Evolutionary conservation across 2,888 invertebrate species (phyloP).

Genomic region (Ophion costatus): DNA sequence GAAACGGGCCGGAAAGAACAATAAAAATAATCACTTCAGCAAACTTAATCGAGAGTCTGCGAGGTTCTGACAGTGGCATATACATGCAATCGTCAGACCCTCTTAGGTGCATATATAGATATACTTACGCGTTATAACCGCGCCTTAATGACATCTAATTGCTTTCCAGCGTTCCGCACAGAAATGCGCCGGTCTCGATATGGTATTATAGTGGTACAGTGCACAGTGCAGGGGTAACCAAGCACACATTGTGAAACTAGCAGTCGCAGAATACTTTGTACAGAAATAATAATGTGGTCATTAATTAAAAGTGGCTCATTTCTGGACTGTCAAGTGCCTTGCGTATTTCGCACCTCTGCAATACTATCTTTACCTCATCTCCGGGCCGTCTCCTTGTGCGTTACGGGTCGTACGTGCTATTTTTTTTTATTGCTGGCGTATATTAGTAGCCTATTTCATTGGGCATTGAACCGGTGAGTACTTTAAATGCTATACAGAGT

Average conservation of each 20-base stretch:
- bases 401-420: not conserved
- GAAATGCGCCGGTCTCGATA: constrained; percentile 77
- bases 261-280: constrained; percentile 34
- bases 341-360: constrained; percentile 28
- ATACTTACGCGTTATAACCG: constrained; percentile 64
- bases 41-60: constrained; percentile 79
- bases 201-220: constrained; percentile 48
- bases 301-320: constrained; percentile 49
- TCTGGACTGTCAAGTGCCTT: constrained; percentile 38
- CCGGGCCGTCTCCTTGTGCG: not conserved
- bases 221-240: constrained; percentile 3
- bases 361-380: constrained; percentile 18
- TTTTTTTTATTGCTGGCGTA: not conserved
- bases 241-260: constrained; percentile 27
- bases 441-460: not conserved
- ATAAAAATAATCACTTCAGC: constrained; percentile 82
- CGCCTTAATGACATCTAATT: constrained; percentile 82
- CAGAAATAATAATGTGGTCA: constrained; percentile 28
- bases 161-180: constrained; percentile 81
- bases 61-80: constrained; percentile 41
- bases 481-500: no score
- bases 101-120: constrained; percentile 37
- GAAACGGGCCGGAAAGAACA: constrained; percentile 83
- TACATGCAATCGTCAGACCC: not conserved
- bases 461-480: no score